A percentile compares a stretch with the other conserved stretches of the same genome.
Conservation (phyloP, 2,113 vertebrate species). For the Antechinus flavipes region DNA sequence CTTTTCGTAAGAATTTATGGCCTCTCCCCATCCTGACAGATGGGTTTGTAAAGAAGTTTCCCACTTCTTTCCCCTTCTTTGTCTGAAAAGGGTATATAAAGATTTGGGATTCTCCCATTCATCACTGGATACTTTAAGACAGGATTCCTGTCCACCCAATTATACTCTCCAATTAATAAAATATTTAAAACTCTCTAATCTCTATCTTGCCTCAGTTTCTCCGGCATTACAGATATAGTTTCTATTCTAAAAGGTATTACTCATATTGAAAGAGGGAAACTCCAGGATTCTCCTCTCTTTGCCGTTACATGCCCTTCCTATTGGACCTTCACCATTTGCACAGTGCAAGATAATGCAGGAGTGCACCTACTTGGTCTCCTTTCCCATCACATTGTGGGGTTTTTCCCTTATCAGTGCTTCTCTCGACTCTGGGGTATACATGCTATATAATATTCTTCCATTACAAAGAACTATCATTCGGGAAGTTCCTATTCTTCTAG, state of each 20-base stretch:
- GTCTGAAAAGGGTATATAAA: too few species aligned
- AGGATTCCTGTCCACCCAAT: too few species aligned
- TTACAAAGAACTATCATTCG: background rate
- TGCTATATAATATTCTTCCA: background rate
- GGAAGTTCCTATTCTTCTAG: background rate
- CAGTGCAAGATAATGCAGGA: background rate
- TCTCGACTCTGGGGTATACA: background rate
- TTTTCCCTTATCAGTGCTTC: background rate
- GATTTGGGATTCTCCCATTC: too few species aligned
- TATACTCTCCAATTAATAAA: too few species aligned
- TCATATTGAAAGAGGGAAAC: background rate
- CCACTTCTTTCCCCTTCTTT: too few species aligned
- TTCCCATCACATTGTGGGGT: background rate
- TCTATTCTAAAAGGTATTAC: background rate
- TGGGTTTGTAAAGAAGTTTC: too few species aligned
- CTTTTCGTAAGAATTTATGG: too few species aligned
- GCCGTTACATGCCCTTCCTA: background rate
- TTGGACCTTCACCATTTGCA: background rate
- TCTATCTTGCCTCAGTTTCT: too few species aligned
- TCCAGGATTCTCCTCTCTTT: background rate
- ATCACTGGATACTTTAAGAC: too few species aligned
- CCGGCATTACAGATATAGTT: background rate
- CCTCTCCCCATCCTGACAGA: too few species aligned
- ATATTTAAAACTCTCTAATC: too few species aligned
- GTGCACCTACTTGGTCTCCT: background rate